Base-by-base conservation (phyloP, 2,888 invertebrate species). In the Orthosia incerta region DNA sequence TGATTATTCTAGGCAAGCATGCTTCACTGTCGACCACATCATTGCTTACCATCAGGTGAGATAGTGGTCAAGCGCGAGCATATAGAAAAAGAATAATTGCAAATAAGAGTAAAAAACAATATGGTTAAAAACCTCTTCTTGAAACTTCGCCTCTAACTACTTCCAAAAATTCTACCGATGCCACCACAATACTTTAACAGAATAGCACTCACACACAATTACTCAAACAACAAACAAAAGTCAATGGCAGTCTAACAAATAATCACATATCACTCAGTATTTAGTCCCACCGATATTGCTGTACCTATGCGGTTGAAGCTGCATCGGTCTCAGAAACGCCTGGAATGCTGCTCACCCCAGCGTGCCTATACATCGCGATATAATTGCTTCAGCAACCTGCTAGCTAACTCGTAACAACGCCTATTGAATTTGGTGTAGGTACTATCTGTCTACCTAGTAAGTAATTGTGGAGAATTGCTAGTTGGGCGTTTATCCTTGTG, bases 321-420 rank as follows among this genome's bases (percentile, higher is more conserved):
- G 69, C 53, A 73, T 74, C 45, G 50, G 31, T 62, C 59, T 59
- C 76, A 64, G 68, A 45, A 66, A 69, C 56, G 80, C 73, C 45
- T 73, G 80, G 80, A 78, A 81, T 81, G 74, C 74, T 81, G 78
- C 23, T 81, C 71, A 81, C 56, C 61, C 68, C 63, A 71, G 61
- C 81, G 31, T 81, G 23, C 67, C 74, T 68, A 71, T 80, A 81
- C 62, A 80, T 80, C 55, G 80, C 74, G 67, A 60, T 80, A 65
- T 80, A 78, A 80, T 81, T 78, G 74, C 74, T 78, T 57, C 71
- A 75, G 64, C 72, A 46, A 26, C 15, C 50, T 68, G 51, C 71
- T 57, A 76, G 66, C 65, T 76, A 48, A 57, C 74, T 63, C 12
- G 71, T 67, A 74, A 69, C 68, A 59, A 55, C 31, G 66, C 68